Conservation (phyloP, 2,113 vertebrate genomes). For the Apaloderma vittatum region DNA sequence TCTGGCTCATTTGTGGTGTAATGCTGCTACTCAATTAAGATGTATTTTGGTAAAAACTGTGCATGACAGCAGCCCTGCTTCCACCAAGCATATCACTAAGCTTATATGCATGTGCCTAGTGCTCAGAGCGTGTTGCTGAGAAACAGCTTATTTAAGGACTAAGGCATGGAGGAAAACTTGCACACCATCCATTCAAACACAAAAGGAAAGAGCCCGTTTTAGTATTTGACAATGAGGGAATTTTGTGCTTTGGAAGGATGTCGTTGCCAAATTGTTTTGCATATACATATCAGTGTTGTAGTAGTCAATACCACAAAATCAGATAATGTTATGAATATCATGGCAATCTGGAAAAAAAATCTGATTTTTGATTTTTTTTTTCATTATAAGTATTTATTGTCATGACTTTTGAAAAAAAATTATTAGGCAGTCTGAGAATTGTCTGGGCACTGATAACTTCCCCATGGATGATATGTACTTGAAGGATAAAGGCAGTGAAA, state of each 20-base stretch:
- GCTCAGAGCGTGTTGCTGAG: not conserved
- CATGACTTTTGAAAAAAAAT: not conserved
- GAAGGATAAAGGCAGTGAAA: not conserved
- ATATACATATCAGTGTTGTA: fast-evolving
- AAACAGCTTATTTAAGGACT: constrained; percentile 8
- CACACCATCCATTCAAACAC: not conserved
- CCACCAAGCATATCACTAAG: not conserved
- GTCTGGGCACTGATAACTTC: not conserved
- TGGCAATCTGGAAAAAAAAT: not conserved
- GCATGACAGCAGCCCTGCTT: not conserved
- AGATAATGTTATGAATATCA: not conserved
- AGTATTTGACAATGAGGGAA: fast-evolving
- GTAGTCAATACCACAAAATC: not conserved
- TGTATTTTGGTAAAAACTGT: not conserved
- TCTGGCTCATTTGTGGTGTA: constrained; percentile 61
- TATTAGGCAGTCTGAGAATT: not conserved
- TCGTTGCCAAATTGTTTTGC: not conserved
- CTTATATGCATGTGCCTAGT: not conserved
- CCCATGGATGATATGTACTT: fast-evolving
- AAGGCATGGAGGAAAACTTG: not conserved
- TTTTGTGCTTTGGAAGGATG: not conserved
- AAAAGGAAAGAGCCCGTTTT: not conserved
- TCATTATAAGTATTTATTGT: not conserved
- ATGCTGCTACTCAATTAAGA: constrained; percentile 58
- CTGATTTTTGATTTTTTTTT: not conserved